phyloP scores from a whole-genome alignment of 2,888 invertebrate species.

The Ramazzottius varieornatus region DNA sequence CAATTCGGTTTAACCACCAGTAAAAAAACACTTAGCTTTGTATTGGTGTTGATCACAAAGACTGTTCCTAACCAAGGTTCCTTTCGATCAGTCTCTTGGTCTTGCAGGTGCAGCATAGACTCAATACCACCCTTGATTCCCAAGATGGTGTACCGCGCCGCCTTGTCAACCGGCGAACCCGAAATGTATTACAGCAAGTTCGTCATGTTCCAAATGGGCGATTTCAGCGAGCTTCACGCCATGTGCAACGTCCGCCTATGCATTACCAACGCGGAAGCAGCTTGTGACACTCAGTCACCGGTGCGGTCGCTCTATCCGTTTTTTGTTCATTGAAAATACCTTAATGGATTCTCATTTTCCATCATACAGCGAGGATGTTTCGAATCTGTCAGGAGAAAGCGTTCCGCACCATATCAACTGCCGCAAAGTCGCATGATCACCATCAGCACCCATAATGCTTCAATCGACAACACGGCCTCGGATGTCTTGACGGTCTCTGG shows the following conservation, averaged over 20 bases:
- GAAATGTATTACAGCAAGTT: slow-evolving; percentile 3
- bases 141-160: slow-evolving; percentile 2
- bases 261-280: slow-evolving; percentile 1
- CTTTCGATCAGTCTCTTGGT: neutral
- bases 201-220: slow-evolving; percentile 4
- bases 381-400: slow-evolving; percentile 4
- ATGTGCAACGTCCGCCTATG: slow-evolving; percentile 3
- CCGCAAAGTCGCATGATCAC: neutral
- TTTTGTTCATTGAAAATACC: neutral
- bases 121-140: neutral
- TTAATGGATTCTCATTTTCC: neutral
- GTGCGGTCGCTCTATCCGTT: neutral
- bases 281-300: slow-evolving; percentile 1
- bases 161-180: neutral
- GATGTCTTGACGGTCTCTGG: neutral
- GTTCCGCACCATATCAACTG: neutral
- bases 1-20: too few relatives aligned
- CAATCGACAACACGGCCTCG: neutral
- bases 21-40: too few relatives aligned
- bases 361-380: neutral
- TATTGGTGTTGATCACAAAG: too few relatives aligned
- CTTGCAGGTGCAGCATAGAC: neutral
- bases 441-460: neutral
- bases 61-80: too few relatives aligned
- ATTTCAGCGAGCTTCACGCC: slow-evolving; percentile 2